These are phyloP conservation scores for Drosophila obscura DNA, from an alignment of 1,140 invertebrate genomes.

Conservation along the genomic window DNA sequence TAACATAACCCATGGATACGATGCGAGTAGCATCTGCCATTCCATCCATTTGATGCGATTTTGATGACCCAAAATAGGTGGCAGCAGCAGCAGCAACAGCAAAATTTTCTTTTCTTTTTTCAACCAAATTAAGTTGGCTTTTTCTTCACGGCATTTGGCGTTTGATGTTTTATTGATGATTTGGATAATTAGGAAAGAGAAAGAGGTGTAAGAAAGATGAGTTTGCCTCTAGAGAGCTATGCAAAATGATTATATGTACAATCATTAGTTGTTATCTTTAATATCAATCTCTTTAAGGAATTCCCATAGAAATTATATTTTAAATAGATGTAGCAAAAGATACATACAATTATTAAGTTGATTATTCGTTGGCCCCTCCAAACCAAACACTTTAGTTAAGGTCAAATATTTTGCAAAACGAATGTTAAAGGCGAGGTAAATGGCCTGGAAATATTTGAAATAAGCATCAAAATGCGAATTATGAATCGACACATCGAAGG, in stretches of 20 bases:
- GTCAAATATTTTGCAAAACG: slow-evolving; percentile 10
- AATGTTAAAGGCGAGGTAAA: no score
- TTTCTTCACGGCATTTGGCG: slow-evolving; percentile 21
- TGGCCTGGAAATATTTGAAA: no score
- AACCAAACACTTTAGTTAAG: no score
- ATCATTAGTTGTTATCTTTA: slow-evolving; percentile 27
- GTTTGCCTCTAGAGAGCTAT: slow-evolving; percentile 25
- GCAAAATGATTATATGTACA: slow-evolving; percentile 41
- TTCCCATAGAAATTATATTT: background rate
- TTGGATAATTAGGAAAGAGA: slow-evolving; percentile 59
- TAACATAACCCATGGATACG: slow-evolving; percentile 15
- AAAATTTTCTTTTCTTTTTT: background rate
- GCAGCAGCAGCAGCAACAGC: slow-evolving; percentile 3
- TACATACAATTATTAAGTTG: no score
- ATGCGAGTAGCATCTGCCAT: background rate
- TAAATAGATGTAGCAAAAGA: no score
- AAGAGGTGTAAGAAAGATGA: background rate
- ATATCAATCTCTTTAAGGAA: background rate
- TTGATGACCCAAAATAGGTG: slow-evolving; percentile 66
- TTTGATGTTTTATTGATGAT: slow-evolving; percentile 79
- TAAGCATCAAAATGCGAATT: slow-evolving; percentile 3
- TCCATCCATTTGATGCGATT: slow-evolving; percentile 14
- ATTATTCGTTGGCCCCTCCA: no score
- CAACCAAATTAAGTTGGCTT: slow-evolving; percentile 52
- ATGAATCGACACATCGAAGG: background rate